Conservation (phyloP, 2,888 invertebrate species). For the Drosophila borborema region DNA sequence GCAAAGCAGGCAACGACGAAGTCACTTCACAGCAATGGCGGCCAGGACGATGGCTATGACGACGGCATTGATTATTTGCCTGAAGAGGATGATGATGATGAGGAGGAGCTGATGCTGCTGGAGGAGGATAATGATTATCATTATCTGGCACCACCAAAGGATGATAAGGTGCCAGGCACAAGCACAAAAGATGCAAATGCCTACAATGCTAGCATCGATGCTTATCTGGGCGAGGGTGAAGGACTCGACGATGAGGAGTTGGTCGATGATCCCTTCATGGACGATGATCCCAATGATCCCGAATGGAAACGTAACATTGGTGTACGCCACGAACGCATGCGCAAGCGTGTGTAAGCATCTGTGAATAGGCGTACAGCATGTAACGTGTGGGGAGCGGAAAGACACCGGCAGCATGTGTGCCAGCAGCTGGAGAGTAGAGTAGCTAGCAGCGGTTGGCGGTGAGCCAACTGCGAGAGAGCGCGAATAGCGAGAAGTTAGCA, state of each 20-base stretch:
- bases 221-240: constrained; percentile 66
- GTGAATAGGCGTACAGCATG: too few species aligned
- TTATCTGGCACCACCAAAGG: constrained; percentile 74
- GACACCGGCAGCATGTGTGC: neutral
- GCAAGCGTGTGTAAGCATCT: constrained; percentile 55
- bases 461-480: neutral
- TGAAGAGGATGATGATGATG: constrained; percentile 49
- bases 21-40: constrained; percentile 28
- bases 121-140: constrained; percentile 74
- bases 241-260: constrained; percentile 66
- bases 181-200: constrained; percentile 33
- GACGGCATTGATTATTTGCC: constrained; percentile 51
- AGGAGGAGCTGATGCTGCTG: constrained; percentile 62
- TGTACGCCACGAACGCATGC: constrained; percentile 55
- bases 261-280: constrained; percentile 86
- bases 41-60: constrained; percentile 37
- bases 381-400: neutral
- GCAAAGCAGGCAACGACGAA: neutral
- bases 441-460: neutral
- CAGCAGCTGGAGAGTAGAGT: neutral
- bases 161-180: constrained; percentile 33
- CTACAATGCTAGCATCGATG: constrained; percentile 71
- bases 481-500: constrained; percentile 5
- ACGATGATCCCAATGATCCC: constrained; percentile 94
- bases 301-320: constrained; percentile 88